A percentile compares a stretch with the other conserved stretches of the same genome.
These are phyloP conservation scores for Knipowitschia caucasica DNA, from an alignment of 2,797 vertebrate species.

Conservation along the genomic window DNA sequence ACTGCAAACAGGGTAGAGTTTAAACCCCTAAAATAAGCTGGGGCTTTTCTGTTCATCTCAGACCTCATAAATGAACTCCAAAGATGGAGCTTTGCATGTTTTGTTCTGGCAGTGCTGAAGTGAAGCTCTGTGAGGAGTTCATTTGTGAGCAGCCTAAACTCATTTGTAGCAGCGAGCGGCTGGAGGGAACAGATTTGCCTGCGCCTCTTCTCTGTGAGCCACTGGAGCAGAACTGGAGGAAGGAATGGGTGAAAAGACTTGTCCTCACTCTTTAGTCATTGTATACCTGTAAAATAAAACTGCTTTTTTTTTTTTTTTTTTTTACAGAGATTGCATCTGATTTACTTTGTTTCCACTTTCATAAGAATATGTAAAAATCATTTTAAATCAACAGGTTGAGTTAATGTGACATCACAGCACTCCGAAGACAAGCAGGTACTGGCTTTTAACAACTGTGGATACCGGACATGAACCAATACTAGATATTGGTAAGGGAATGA, in stretches of 20 bases:
- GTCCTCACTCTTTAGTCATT: slow-evolving; percentile 21
- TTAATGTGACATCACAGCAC: too few species aligned
- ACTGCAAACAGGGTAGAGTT: slow-evolving; percentile 26
- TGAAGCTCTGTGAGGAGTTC: slow-evolving; percentile 54
- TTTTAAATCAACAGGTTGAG: too few species aligned
- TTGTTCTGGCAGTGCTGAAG: slow-evolving; percentile 47
- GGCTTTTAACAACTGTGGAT: too few species aligned
- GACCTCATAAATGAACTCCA: slow-evolving; percentile 45
- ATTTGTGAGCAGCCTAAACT: slow-evolving; percentile 64
- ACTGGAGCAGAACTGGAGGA: slow-evolving; percentile 65
- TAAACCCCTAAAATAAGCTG: slow-evolving; percentile 39
- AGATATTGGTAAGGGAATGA: too few species aligned
- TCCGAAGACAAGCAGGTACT: too few species aligned
- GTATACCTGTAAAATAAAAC: slow-evolving; percentile 2
- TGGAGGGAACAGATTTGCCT: slow-evolving; percentile 68
- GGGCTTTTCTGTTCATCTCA: slow-evolving; percentile 38
- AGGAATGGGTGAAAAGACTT: slow-evolving; percentile 33
- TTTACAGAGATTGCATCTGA: too few species aligned
- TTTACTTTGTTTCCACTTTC: too few species aligned
- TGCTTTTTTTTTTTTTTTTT: not conserved
- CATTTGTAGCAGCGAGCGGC: slow-evolving; percentile 62
- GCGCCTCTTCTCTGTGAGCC: slow-evolving; percentile 58
- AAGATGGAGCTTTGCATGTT: slow-evolving; percentile 61
- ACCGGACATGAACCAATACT: too few species aligned
- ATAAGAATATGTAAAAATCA: too few species aligned